Evolutionary conservation across 2,888 invertebrate genomes (phyloP), one percentile per base, ranked within the genome.

Genomic region (Nymphalis urticae): DNA sequence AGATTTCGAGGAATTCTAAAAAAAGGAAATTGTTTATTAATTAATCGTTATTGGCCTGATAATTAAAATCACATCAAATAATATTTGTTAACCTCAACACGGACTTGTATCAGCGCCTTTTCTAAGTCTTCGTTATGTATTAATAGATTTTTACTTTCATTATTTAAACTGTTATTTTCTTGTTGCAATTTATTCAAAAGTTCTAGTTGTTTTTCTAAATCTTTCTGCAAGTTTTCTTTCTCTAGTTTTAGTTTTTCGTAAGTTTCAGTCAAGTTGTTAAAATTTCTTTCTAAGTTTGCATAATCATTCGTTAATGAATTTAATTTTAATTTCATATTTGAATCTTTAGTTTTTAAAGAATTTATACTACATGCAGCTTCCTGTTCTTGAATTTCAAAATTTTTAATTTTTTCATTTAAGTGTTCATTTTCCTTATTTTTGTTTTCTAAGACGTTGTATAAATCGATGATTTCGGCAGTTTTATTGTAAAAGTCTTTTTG

Each of bases 121-220:
- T 91, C 88, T 70, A 92, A 79, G 65, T 82, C 80, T 76, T 87
- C 82, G 70, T 78, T 87, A 47, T 87, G 82, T 36, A 72, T 63
- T 24, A 85, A 64, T 71, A 89, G 77, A 63, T 81, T 77, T 72
- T 80, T 75, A 74, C 78, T 86, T 71, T 85, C 80, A 65, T 72
- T 77, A 36, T 81, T 75, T 62, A 90, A 77, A 62, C 83, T 77
- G 36, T 50, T 63, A 65, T 88, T 89, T 75, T 89, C 83, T 61
- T 75, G 68, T 73, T 86, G 75, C 8, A 85, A 69, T 69, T 72
- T 80, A 69, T 78, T 79, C 6, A 85, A 69, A 65, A 82, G 76
- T 51, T 66, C 58, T 42, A 77, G 58, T 73, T 86, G 80, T 5
- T 47, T 71, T 54, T 80, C 74, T 47, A 89, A 73, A 72, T 86